Percentiles rank a stretch among this genome's conserved stretches.
These are phyloP conservation scores for Heliconius congener DNA, from an alignment of 1,140 invertebrate species.

Conservation along the genomic window DNA sequence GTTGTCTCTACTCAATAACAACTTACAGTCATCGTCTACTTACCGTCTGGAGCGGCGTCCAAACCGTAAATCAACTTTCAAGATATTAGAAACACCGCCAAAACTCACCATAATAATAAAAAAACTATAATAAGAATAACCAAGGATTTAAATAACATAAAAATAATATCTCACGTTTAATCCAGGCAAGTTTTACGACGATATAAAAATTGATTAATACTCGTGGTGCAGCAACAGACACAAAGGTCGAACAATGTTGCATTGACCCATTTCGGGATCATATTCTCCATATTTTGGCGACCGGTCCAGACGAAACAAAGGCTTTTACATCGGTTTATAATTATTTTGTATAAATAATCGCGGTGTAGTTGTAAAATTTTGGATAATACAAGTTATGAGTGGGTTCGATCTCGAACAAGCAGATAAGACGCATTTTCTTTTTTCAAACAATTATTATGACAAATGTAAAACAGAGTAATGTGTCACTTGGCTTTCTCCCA, in stretches of 20 bases:
- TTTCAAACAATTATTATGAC: too few species aligned
- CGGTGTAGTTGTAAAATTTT: background rate
- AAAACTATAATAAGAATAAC: constrained; percentile 43
- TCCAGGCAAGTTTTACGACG: constrained; percentile 72
- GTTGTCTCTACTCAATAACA: constrained; percentile 39
- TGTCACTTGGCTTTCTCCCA: background rate
- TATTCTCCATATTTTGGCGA: constrained; percentile 67
- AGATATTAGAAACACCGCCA: constrained; percentile 69
- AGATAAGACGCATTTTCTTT: background rate
- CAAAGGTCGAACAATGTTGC: constrained; percentile 66
- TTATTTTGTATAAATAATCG: constrained; percentile 19
- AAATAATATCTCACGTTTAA: constrained; percentile 54
- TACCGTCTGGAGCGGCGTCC: constrained; percentile 54
- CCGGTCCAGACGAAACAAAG: constrained; percentile 67
- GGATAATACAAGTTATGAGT: background rate
- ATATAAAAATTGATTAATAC: constrained; percentile 77
- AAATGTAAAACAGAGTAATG: too few species aligned
- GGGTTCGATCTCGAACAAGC: background rate
- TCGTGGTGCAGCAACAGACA: constrained; percentile 50
- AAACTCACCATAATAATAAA: constrained; percentile 59
- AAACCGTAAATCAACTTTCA: constrained; percentile 60
- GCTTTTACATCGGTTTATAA: constrained; percentile 37
- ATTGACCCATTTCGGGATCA: constrained; percentile 64
- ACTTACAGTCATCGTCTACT: constrained; percentile 50
- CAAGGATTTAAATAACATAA: constrained; percentile 75